A percentile compares a stretch with the other conserved stretches of the same genome.
These are phyloP conservation scores for Linnaemya vulpina DNA, from an alignment of 2,888 invertebrate species.

Conservation along the genomic window DNA sequence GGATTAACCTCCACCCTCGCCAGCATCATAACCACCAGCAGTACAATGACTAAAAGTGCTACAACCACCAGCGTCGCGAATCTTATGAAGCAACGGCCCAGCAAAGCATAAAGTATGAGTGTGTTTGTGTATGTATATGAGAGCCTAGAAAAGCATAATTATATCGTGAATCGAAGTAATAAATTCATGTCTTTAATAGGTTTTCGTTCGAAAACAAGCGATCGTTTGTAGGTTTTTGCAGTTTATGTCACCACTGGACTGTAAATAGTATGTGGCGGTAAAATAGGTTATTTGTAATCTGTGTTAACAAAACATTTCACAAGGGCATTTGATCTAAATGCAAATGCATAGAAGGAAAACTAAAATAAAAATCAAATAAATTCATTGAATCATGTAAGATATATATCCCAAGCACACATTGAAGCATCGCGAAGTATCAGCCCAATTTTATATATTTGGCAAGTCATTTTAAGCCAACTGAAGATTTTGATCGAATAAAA, in stretches of 20 bases:
- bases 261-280: too few species aligned
- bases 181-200: conserved; percentile 50
- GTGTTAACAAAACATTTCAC: background rate
- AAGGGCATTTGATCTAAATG: background rate
- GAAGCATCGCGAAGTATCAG: too few species aligned
- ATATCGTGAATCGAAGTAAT: conserved; percentile 50
- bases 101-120: background rate
- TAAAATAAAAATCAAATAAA: too few species aligned
- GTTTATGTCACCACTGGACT: background rate
- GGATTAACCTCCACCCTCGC: conserved; percentile 22
- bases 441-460: too few species aligned
- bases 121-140: background rate
- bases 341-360: background rate
- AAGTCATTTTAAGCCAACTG: too few species aligned
- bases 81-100: background rate
- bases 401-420: too few species aligned
- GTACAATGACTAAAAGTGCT: background rate
- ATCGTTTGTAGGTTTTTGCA: conserved; percentile 11
- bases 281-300: background rate
- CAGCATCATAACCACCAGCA: conserved; percentile 13
- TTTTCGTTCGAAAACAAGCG: background rate
- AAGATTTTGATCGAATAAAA: too few species aligned
- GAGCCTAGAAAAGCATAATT: conserved; percentile 7
- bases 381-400: too few species aligned
- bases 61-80: conserved; percentile 4